phyloP scores from a whole-genome alignment of 2,113 vertebrate genomes.

The Mirounga angustirostris region DNA sequence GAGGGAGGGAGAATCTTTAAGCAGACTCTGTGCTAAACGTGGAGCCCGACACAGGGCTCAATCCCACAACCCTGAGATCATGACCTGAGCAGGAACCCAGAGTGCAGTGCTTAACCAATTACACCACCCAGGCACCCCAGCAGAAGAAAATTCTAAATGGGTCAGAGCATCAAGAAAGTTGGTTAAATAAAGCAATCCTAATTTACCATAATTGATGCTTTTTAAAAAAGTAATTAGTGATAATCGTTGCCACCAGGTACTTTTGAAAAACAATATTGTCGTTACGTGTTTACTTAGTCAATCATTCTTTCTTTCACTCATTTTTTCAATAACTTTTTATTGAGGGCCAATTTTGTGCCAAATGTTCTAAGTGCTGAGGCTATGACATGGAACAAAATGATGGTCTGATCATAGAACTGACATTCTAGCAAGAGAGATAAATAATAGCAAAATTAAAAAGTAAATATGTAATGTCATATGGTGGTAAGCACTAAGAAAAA shows the following conservation, averaged over 20 bases:
- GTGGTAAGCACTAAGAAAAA: background rate
- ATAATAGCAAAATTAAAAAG: background rate
- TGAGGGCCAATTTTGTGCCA: background rate
- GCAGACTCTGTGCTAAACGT: background rate
- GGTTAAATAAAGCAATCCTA: background rate
- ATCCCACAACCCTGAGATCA: background rate
- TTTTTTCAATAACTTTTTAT: background rate
- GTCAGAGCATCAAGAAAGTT: background rate
- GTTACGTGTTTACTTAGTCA: background rate
- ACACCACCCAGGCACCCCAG: background rate
- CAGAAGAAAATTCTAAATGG: background rate
- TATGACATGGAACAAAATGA: background rate
- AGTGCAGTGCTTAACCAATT: background rate
- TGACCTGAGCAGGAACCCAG: background rate
- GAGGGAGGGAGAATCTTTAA: background rate
- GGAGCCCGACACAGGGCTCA: background rate
- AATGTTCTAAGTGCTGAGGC: background rate
- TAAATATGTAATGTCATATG: background rate
- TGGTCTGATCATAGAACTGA: background rate
- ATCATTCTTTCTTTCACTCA: background rate
- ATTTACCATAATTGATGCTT: background rate
- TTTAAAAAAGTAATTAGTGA: background rate
- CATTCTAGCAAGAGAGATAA: background rate
- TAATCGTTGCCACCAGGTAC: background rate
- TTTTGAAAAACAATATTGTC: background rate